phyloP scores from a whole-genome alignment of 2,113 vertebrate species.

The Talpa occidentalis region DNA sequence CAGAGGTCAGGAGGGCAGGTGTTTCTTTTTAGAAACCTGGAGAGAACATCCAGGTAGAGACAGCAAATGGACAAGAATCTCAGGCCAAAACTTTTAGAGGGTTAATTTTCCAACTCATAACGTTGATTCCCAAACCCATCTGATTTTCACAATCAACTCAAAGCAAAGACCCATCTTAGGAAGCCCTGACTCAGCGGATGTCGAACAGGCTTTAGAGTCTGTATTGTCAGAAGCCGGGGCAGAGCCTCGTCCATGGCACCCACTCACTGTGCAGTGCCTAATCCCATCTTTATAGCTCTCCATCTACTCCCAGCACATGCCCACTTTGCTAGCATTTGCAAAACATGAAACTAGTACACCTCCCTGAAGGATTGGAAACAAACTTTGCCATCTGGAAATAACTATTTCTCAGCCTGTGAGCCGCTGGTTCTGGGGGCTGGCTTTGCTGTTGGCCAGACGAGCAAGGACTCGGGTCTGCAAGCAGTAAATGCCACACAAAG shows the following conservation, averaged over 20 bases:
- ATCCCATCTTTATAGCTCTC: slow-evolving; percentile 1
- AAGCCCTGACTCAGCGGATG: not conserved
- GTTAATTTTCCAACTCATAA: not conserved
- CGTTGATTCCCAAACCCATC: not conserved
- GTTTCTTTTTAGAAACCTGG: not conserved
- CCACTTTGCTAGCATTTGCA: slow-evolving; percentile 46
- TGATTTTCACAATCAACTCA: not conserved
- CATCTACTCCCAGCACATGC: not conserved
- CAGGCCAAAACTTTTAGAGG: not conserved
- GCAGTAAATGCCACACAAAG: slow-evolving; percentile 20
- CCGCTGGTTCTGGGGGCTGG: not conserved
- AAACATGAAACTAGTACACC: slow-evolving; percentile 45
- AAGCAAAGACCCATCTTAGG: not conserved
- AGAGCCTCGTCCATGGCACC: too few relatives aligned
- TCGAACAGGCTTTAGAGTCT: not conserved
- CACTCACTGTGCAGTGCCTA: not conserved
- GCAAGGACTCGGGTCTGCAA: not conserved
- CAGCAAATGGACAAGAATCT: not conserved
- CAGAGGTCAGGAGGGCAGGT: not conserved
- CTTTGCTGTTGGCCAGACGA: not conserved
- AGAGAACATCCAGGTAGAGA: not conserved
- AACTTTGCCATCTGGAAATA: slow-evolving; percentile 56
- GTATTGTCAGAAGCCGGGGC: not conserved
- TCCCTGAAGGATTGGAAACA: slow-evolving; percentile 40
- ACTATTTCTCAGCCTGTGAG: slow-evolving; percentile 43